Evolutionary conservation across 2,888 invertebrate species (phyloP).

Genomic region (Opisthograptis luteolata): DNA sequence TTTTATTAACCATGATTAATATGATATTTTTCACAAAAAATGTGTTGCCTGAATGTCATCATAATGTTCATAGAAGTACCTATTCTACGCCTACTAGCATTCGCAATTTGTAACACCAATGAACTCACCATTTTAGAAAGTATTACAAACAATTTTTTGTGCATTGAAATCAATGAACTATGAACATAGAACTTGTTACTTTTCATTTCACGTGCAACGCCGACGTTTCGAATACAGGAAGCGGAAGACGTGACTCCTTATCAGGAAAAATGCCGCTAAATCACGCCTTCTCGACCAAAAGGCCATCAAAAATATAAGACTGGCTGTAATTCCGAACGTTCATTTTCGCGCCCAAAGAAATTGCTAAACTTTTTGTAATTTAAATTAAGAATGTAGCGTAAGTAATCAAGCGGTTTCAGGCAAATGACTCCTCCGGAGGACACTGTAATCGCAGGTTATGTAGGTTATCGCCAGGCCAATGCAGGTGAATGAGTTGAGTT

Average conservation of each 20-base stretch:
- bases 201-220: slow-evolving; percentile 23
- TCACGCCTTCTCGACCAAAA: not conserved
- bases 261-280: slow-evolving; percentile 29
- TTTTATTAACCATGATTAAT: too few relatives aligned
- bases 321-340: not conserved
- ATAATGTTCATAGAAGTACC: too few relatives aligned
- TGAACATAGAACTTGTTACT: slow-evolving; percentile 5
- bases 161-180: slow-evolving; percentile 7
- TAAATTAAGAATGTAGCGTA: slow-evolving; percentile 17
- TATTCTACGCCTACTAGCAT: not conserved
- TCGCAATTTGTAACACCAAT: too few relatives aligned
- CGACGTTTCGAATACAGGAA: slow-evolving; percentile 28
- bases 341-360: not conserved
- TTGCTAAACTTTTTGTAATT: slow-evolving; percentile 20
- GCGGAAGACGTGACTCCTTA: slow-evolving; percentile 32
- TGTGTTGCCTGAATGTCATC: too few relatives aligned
- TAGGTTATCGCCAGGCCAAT: slow-evolving; percentile 37
- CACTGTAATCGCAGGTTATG: slow-evolving; percentile 30
- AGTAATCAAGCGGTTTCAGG: too few relatives aligned
- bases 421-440: slow-evolving; percentile 10
- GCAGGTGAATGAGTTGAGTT: slow-evolving; percentile 21
- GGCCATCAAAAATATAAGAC: not conserved
- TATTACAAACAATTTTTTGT: not conserved
- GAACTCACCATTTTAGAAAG: not conserved
- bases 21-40: too few relatives aligned